phyloP scores from a whole-genome alignment of 2,797 vertebrate genomes.

The Balearica regulorum region DNA sequence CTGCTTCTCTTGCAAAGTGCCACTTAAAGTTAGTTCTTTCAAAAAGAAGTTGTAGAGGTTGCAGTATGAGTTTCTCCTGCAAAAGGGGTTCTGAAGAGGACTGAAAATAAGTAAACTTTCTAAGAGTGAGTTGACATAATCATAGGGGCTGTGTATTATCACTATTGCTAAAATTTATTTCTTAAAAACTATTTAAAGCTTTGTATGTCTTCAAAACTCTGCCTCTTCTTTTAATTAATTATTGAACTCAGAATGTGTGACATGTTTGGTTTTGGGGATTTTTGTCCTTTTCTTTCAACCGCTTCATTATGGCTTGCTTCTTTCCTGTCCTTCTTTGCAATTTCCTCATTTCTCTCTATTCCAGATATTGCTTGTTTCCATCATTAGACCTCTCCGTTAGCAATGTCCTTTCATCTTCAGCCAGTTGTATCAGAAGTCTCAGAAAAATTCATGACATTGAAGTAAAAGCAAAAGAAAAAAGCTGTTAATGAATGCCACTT shows the following conservation, averaged over 20 bases:
- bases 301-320: background rate
- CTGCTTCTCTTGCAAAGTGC: background rate
- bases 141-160: no score
- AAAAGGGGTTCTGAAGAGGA: background rate
- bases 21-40: background rate
- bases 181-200: background rate
- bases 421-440: background rate
- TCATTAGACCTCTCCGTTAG: background rate
- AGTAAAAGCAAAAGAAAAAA: background rate
- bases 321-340: background rate
- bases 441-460: background rate
- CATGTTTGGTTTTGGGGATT: background rate
- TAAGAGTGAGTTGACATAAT: background rate
- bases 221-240: background rate
- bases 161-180: background rate
- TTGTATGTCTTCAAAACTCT: background rate
- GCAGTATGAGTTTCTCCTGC: background rate
- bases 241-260: background rate
- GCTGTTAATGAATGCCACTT: background rate
- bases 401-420: background rate
- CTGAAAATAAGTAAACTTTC: background rate
- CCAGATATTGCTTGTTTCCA: background rate
- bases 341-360: background rate
- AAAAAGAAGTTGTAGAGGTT: background rate
- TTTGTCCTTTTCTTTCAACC: background rate